These are phyloP conservation scores for Marronus borbonicus DNA, from an alignment of 2,888 invertebrate species.

Conservation along the genomic window DNA sequence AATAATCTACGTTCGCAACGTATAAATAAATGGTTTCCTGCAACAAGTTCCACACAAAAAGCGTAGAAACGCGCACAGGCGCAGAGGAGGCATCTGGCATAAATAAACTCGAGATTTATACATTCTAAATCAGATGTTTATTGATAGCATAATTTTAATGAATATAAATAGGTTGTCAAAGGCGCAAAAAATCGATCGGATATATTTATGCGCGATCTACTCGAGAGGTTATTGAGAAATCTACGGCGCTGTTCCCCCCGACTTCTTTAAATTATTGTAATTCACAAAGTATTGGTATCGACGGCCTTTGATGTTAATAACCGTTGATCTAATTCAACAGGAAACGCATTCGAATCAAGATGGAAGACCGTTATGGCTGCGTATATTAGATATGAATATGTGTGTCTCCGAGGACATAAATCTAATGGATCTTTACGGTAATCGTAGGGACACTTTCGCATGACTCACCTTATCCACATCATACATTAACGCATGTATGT, in stretches of 20 bases:
- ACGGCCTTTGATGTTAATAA: slow-evolving; percentile 50
- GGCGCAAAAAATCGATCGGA: slow-evolving; percentile 32
- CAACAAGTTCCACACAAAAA: slow-evolving; percentile 21
- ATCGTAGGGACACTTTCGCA: slow-evolving; percentile 60
- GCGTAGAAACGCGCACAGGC: not conserved
- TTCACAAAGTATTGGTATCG: slow-evolving; percentile 7
- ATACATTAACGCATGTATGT: not conserved
- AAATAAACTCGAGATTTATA: slow-evolving; percentile 47
- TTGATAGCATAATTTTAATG: slow-evolving; percentile 46
- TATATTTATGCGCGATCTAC: slow-evolving; percentile 26
- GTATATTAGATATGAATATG: slow-evolving; percentile 13
- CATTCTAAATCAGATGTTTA: slow-evolving; percentile 44
- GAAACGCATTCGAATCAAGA: slow-evolving; percentile 47
- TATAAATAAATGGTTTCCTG: slow-evolving; percentile 48
- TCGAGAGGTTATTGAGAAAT: slow-evolving; percentile 35
- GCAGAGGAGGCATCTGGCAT: slow-evolving; percentile 13
- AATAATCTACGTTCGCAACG: slow-evolving; percentile 25
- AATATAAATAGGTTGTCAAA: slow-evolving; percentile 48
- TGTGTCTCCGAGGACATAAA: slow-evolving; percentile 56
- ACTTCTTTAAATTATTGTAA: slow-evolving; percentile 49
- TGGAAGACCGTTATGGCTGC: slow-evolving; percentile 32
- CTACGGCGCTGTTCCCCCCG: slow-evolving; percentile 11
- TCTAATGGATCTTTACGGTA: slow-evolving; percentile 59
- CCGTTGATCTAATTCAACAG: slow-evolving; percentile 50
- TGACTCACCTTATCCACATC: slow-evolving; percentile 56